Conservation (phyloP, 2,797 vertebrate species). For the Urosaurus nigricauda region DNA sequence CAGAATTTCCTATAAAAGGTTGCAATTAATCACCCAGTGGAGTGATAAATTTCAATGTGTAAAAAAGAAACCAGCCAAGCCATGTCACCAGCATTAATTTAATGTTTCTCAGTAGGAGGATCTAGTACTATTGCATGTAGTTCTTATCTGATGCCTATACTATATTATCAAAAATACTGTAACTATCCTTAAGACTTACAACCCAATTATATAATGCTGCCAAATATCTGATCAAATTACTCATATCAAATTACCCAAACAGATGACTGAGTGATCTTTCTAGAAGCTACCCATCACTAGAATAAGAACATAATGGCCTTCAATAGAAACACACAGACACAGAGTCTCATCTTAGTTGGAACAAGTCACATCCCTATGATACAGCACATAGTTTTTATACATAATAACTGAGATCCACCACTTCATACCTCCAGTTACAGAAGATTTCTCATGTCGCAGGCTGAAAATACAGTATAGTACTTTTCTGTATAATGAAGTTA, state of each 20-base stretch:
- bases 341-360: not conserved
- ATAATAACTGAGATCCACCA: not conserved
- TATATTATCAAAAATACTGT: slow-evolving; percentile 14
- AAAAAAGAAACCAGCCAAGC: slow-evolving; percentile 52
- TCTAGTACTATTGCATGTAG: slow-evolving; percentile 27
- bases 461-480: not conserved
- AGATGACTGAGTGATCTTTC: not conserved
- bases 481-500: no score
- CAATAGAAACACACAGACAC: not conserved
- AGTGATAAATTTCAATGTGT: slow-evolving; percentile 57
- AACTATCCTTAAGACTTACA: not conserved
- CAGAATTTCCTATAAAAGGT: slow-evolving; percentile 52
- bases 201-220: not conserved
- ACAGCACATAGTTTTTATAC: not conserved
- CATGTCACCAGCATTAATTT: slow-evolving; percentile 49
- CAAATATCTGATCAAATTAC: slow-evolving; percentile 16
- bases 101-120: slow-evolving; percentile 39
- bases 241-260: not conserved
- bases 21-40: slow-evolving; percentile 49
- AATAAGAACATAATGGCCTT: not conserved
- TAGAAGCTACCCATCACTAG: not conserved
- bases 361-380: no score
- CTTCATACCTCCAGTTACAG: not conserved
- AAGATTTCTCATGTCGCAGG: not conserved
- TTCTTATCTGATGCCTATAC: slow-evolving; percentile 19